Conservation (phyloP, 2,797 vertebrate genomes). For the Lagocephalus sceleratus region DNA sequence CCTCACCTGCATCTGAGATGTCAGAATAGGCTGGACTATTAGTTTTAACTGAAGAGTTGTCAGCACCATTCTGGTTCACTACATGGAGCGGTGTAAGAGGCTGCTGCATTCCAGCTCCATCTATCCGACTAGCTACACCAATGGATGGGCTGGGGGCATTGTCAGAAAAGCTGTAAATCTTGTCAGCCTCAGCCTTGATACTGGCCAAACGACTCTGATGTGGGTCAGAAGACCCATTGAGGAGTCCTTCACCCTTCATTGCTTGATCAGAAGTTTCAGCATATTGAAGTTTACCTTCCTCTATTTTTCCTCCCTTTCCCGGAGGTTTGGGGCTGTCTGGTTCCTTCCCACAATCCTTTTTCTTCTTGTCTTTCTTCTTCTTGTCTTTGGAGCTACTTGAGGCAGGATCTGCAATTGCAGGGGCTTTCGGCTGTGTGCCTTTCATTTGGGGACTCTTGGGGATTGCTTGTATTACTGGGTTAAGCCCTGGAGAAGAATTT, state of each 20-base stretch:
- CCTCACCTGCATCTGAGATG: conserved; percentile 97
- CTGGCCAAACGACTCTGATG: conserved; percentile 97
- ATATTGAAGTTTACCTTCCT: conserved; percentile 90
- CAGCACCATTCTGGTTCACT: conserved; percentile 93
- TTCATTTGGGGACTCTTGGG: conserved; percentile 93
- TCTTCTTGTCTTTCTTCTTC: conserved; percentile 98
- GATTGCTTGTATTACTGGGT: conserved; percentile 88
- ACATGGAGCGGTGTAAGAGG: conserved; percentile 89
- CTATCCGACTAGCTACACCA: conserved; percentile 87
- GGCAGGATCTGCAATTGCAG: conserved; percentile 85
- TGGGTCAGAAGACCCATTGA: conserved; percentile 90
- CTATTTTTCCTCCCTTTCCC: conserved; percentile 83
- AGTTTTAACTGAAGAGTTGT: conserved; percentile 94
- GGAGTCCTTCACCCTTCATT: conserved; percentile 83
- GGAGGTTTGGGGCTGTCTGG: conserved; percentile 85
- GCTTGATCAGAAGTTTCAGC: conserved; percentile 81
- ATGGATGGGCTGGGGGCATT: conserved; percentile 98
- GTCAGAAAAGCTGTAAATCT: conserved; percentile 98
- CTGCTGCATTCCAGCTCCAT: conserved; percentile 83
- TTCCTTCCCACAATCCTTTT: conserved; percentile 88
- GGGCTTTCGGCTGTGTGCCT: conserved; percentile 88
- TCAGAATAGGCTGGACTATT: conserved; percentile 98
- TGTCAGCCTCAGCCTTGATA: conserved; percentile 97
- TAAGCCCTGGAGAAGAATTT: conserved; percentile 79
- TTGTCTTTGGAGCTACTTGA: conserved; percentile 90